Evolutionary conservation across 2,797 vertebrate genomes (phyloP), one percentile per base, ranked within the genome.

Genomic region (Botia almorhae): DNA sequence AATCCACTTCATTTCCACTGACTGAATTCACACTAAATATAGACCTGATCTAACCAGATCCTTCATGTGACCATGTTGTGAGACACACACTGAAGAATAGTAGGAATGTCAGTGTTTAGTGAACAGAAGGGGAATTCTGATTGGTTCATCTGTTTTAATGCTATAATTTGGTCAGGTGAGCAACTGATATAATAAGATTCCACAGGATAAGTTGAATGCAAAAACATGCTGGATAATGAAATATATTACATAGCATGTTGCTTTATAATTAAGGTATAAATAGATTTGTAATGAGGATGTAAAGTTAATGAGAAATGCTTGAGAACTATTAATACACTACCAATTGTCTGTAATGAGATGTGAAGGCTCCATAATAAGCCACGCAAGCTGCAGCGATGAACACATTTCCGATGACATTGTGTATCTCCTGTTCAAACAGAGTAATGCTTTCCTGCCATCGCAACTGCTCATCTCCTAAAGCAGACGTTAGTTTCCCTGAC

Each of bases 371-470:
- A 2, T 93, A 95, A 76, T 95, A 96, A 11, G 95, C 94, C 74
- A 97, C 94, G 17, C 95, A 96, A 7, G 95, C 95, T 3, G 94
- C 94, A 19, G 94, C 95, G 76, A 96, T 94, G 86, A 97, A 96
- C 64, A 94, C 95, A 43, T 97, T 96, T 39, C 95, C 95, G 0
- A 93, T 87, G 58, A 96, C 87, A 36, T 96, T 94, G 21, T 91
- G 87, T 85, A 96, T 93, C 86, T 96, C 95, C 76, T 92, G 92
- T 51, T 95, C 87, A 56, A 94, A 97, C 70, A 90, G 86, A 67
- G 87, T 46, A 29, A 96, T 92, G 78, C 93, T 96, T 84, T 96
- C 92, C 85, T 96, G 89, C 95, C 95, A 97, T 48, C 95, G 93
- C 10, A 94, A 87, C 81, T 95, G 93, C 87, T 96, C 94, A 2